Conservation (phyloP, 2,113 vertebrate species). For the Trichomycterus rosablanca region DNA sequence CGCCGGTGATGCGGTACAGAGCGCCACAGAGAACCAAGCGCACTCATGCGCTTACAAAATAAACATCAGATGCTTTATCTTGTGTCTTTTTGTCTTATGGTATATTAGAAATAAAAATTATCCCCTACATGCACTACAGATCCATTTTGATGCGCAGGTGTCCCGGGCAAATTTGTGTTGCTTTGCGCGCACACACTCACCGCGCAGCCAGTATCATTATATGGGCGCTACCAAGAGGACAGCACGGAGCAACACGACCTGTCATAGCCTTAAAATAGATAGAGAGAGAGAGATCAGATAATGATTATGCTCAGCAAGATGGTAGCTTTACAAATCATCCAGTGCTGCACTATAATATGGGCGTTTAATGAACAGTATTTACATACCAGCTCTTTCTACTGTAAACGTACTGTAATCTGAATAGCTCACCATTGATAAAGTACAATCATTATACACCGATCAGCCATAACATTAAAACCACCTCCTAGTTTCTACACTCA, state of each 20-base stretch:
- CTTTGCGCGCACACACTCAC: constrained; percentile 1
- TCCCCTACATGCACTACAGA: neutral
- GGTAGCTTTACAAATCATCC: neutral
- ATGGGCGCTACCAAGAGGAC: constrained; percentile 19
- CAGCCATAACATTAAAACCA: too few relatives aligned
- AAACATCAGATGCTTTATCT: neutral
- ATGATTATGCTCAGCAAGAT: neutral
- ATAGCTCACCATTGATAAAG: too few relatives aligned
- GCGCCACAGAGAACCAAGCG: neutral
- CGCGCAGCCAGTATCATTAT: neutral
- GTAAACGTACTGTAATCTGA: too few relatives aligned
- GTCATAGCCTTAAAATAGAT: neutral
- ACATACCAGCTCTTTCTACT: too few relatives aligned
- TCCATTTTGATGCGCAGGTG: neutral
- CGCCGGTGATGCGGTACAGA: too few relatives aligned
- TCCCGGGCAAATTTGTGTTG: neutral
- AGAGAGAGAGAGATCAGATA: neutral
- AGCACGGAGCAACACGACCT: neutral
- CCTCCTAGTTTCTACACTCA: too few relatives aligned
- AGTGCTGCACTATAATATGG: neutral
- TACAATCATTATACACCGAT: too few relatives aligned
- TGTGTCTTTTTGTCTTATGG: too few relatives aligned
- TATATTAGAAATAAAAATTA: too few relatives aligned
- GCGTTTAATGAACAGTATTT: too few relatives aligned
- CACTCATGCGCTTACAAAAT: neutral